Evolutionary conservation across 2,888 invertebrate species (phyloP).

Genomic region (Lycophotia porphyrea): DNA sequence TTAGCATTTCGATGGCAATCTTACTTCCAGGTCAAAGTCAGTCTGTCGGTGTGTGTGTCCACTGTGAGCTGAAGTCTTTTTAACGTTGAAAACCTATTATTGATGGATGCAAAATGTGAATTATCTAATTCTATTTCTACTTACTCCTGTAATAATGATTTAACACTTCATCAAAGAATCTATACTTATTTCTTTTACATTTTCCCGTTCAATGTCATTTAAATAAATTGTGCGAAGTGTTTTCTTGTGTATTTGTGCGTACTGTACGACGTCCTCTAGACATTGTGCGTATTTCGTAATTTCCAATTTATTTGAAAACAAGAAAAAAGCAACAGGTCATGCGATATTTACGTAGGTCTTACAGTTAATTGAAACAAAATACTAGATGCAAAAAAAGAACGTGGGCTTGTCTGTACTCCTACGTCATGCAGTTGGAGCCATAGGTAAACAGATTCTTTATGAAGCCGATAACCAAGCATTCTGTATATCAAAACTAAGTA

Average conservation of each 20-base stretch:
- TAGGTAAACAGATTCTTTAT: no score
- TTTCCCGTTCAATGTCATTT: conserved; percentile 36
- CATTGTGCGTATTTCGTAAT: conserved; percentile 25
- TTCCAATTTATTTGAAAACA: conserved; percentile 39
- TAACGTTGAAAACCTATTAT: not conserved
- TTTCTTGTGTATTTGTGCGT: conserved; percentile 34
- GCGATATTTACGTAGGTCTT: conserved; percentile 13
- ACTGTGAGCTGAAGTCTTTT: not conserved
- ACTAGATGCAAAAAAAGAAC: not conserved
- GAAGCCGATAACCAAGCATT: no score
- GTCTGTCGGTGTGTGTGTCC: no score
- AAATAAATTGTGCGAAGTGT: conserved; percentile 35
- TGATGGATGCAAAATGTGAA: not conserved
- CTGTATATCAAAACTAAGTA: no score
- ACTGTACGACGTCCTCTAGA: conserved; percentile 35
- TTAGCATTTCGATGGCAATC: not conserved
- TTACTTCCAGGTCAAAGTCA: no score
- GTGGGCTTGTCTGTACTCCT: conserved; percentile 24
- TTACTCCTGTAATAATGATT: conserved; percentile 19
- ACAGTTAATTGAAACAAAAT: not conserved
- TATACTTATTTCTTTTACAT: conserved; percentile 19
- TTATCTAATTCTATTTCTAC: not conserved
- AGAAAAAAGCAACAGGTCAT: conserved; percentile 4
- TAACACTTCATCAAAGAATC: conserved; percentile 32
- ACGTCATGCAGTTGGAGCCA: conserved; percentile 8